phyloP scores from a whole-genome alignment of 1,140 invertebrate genomes.

The Propsilocerus akamusi region DNA sequence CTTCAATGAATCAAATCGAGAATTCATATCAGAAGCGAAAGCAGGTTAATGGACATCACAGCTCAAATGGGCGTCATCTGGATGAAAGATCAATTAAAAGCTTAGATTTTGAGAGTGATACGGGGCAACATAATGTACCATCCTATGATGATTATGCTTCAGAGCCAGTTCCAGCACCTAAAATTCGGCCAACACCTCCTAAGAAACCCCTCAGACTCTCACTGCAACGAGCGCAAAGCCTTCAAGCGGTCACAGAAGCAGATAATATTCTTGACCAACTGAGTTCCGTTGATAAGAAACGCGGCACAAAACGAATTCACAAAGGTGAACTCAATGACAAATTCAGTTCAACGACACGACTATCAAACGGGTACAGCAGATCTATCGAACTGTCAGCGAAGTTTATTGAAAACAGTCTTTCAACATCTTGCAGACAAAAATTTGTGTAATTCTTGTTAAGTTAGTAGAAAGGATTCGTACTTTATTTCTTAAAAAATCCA shows the following conservation, averaged over 20 bases:
- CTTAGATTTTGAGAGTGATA: constrained; percentile 36
- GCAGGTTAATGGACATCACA: constrained; percentile 18
- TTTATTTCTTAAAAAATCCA: too few relatives aligned
- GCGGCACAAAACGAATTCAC: constrained; percentile 19
- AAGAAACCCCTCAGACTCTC: constrained; percentile 67
- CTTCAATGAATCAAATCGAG: not conserved
- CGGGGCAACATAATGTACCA: constrained; percentile 12
- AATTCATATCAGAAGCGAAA: constrained; percentile 11
- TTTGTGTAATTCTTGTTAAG: too few relatives aligned
- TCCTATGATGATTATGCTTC: constrained; percentile 30
- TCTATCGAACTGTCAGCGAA: too few relatives aligned
- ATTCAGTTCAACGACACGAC: too few relatives aligned
- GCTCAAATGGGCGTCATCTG: constrained; percentile 19
- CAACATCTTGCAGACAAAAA: too few relatives aligned
- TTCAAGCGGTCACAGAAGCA: constrained; percentile 52
- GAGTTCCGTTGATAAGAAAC: constrained; percentile 14
- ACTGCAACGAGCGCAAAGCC: constrained; percentile 57
- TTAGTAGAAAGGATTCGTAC: too few relatives aligned
- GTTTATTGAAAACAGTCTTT: too few relatives aligned
- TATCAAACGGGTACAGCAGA: too few relatives aligned
- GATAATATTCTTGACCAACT: constrained; percentile 10
- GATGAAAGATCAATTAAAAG: constrained; percentile 41
- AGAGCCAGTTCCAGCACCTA: constrained; percentile 27
- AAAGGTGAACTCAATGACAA: too few relatives aligned
- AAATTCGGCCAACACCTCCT: constrained; percentile 50